Conservation (phyloP, 2,888 invertebrate genomes). For the Geotrupes spiniger region DNA sequence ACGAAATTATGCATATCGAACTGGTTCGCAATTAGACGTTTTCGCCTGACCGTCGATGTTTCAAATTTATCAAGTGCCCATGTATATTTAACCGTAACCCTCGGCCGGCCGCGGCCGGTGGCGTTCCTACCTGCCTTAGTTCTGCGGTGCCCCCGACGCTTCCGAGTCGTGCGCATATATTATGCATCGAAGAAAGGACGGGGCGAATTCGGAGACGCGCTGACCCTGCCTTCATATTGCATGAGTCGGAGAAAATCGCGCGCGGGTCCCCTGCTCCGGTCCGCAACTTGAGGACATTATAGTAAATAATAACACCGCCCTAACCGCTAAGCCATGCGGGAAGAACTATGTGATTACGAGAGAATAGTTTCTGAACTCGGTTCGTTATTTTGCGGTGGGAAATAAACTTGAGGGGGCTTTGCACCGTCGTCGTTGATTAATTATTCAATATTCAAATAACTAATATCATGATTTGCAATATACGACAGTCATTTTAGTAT, state of each 20-base stretch:
- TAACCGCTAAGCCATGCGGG: slow-evolving; percentile 37
- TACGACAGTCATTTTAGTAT: no score
- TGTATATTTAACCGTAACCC: neutral
- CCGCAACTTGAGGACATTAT: slow-evolving; percentile 36
- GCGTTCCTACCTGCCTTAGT: neutral
- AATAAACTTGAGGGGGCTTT: slow-evolving; percentile 32
- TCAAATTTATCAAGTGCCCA: slow-evolving; percentile 5
- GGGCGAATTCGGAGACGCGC: slow-evolving; percentile 31
- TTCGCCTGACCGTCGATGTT: slow-evolving; percentile 3
- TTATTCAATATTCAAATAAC: slow-evolving; percentile 23
- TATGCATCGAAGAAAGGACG: slow-evolving; percentile 33
- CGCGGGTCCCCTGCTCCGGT: slow-evolving; percentile 24
- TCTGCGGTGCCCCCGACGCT: slow-evolving; percentile 10
- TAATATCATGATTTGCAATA: no score
- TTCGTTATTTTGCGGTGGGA: slow-evolving; percentile 39
- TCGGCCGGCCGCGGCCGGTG: slow-evolving; percentile 4
- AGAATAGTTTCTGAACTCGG: slow-evolving; percentile 40
- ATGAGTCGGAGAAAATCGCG: slow-evolving; percentile 26
- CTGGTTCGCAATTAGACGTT: slow-evolving; percentile 4
- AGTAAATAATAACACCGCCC: slow-evolving; percentile 38
- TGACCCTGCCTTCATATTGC: slow-evolving; percentile 38
- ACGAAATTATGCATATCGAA: slow-evolving; percentile 3
- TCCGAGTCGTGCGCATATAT: slow-evolving; percentile 29
- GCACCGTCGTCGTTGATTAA: slow-evolving; percentile 39
- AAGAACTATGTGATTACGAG: slow-evolving; percentile 41